Evolutionary conservation across 2,888 invertebrate species (phyloP).

Genomic region (Dasysyrphus tricinctus): DNA sequence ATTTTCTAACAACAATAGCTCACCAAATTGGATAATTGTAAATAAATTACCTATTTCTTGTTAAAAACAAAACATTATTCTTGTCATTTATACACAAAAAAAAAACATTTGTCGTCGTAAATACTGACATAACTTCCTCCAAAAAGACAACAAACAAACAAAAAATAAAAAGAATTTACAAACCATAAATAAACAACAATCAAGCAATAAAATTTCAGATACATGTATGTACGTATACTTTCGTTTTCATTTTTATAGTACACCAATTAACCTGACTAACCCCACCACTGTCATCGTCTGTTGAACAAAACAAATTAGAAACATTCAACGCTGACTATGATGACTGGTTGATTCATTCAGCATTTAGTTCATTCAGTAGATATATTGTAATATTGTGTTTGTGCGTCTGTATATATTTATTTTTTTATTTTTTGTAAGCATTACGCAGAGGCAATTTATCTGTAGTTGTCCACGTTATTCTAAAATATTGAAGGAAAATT

Average conservation of each 20-base stretch:
- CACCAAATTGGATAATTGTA: conserved; percentile 18
- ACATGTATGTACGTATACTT: conserved; percentile 20
- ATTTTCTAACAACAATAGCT: background rate
- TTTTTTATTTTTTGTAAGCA: background rate
- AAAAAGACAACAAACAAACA: background rate
- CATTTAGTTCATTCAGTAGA: conserved; percentile 1
- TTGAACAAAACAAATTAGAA: conserved; percentile 10
- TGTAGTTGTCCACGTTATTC: no score
- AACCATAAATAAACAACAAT: conserved; percentile 38
- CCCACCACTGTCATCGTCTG: conserved; percentile 41
- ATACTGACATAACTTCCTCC: conserved; percentile 12
- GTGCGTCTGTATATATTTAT: background rate
- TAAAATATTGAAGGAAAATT: no score
- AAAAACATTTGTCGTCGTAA: conserved; percentile 16
- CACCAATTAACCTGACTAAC: conserved; percentile 68
- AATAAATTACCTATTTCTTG: background rate
- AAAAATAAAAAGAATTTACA: conserved; percentile 5
- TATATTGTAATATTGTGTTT: no score
- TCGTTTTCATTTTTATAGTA: conserved; percentile 61
- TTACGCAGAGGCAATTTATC: background rate
- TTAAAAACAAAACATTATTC: background rate
- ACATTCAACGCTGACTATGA: background rate
- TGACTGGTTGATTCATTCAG: conserved; percentile 22
- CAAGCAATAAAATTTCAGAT: conserved; percentile 32
- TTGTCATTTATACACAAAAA: background rate